These are phyloP conservation scores for Pachydiplax longipennis DNA, from an alignment of 2,888 invertebrate genomes.

Conservation along the genomic window DNA sequence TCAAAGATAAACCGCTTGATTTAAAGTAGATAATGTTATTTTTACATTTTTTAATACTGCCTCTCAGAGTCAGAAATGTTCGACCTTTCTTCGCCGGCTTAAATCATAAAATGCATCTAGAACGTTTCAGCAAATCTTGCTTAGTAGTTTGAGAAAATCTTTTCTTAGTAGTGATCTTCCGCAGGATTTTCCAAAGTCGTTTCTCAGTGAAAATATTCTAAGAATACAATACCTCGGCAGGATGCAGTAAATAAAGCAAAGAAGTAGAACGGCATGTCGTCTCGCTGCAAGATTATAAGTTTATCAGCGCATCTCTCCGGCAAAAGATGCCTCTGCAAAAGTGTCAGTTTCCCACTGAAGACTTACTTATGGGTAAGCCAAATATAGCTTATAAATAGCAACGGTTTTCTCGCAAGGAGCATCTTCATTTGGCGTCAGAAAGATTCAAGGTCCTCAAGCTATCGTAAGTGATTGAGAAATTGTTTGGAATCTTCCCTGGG, in stretches of 20 bases:
- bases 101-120: no score
- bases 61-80: no score
- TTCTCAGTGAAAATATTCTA: no score
- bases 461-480: neutral
- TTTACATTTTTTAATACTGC: no score
- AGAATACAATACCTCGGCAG: no score
- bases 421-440: neutral
- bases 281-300: neutral
- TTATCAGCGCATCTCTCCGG: neutral
- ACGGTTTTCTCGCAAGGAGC: neutral
- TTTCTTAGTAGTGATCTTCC: no score
- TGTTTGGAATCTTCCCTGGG: neutral
- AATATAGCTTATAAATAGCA: neutral
- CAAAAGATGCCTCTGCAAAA: neutral
- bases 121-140: no score
- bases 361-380: neutral
- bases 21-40: no score
- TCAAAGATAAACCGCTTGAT: no score
- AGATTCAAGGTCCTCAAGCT: neutral
- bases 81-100: no score
- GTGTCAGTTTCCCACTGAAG: neutral
- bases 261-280: neutral
- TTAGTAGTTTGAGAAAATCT: no score
- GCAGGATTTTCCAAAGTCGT: no score
- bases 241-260: neutral